Conservation (phyloP, 2,113 vertebrate species). For the rat (Rattus norvegicus) region GRCr8 NC_086023.1:121520001-121520500, state of each 20-base stretch:
- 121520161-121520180: not conserved
- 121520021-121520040: not conserved
- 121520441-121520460: not conserved
- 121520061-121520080: not conserved
- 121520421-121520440: not conserved
- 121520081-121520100: not conserved
- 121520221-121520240: not conserved
- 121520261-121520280: not conserved
- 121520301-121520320: too few species aligned
- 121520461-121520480: not conserved
- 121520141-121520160: not conserved
- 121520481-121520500: not conserved
- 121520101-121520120: not conserved
- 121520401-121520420: not conserved
- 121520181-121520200: not conserved
- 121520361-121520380: not conserved
- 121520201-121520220: not conserved
- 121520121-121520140: not conserved
- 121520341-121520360: too few species aligned
- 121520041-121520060: not conserved
- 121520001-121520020: not conserved
- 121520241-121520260: not conserved
- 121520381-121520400: rapidly evolving
- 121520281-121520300: not conserved
- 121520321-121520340: not conserved